phyloP scores from a whole-genome alignment of 1,140 invertebrate species.

The Zaprionus camerounensis region DNA sequence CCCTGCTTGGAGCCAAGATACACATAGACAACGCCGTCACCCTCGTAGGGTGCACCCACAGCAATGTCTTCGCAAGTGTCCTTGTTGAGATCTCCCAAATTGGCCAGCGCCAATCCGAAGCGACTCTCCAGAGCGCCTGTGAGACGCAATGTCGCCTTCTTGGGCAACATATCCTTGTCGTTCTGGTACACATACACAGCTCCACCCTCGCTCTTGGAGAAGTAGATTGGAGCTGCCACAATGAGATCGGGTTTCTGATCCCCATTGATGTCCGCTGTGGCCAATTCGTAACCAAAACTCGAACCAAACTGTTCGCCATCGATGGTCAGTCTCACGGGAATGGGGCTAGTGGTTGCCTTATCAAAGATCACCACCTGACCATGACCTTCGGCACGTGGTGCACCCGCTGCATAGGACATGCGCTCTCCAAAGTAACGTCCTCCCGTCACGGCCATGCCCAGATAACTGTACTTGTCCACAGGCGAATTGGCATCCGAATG shows the following conservation, averaged over 20 bases:
- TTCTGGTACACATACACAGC: slow-evolving; percentile 96
- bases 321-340: slow-evolving; percentile 88
- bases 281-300: slow-evolving; percentile 95
- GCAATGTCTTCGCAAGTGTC: slow-evolving; percentile 95
- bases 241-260: slow-evolving; percentile 95
- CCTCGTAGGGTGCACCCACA: slow-evolving; percentile 96
- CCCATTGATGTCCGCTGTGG: slow-evolving; percentile 93
- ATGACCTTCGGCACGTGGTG: slow-evolving; percentile 92
- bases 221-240: slow-evolving; percentile 96
- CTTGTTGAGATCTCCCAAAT: slow-evolving; percentile 95
- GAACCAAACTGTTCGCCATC: slow-evolving; percentile 94
- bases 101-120: slow-evolving; percentile 94
- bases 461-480: slow-evolving; percentile 95
- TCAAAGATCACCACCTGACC: slow-evolving; percentile 94
- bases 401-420: slow-evolving; percentile 92
- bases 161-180: slow-evolving; percentile 84
- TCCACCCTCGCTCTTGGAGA: slow-evolving; percentile 91
- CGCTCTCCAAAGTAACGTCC: slow-evolving; percentile 90
- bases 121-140: slow-evolving; percentile 91
- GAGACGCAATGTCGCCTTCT: slow-evolving; percentile 87
- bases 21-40: slow-evolving; percentile 93
- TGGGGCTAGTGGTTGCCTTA: slow-evolving; percentile 86
- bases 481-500: slow-evolving; percentile 88
- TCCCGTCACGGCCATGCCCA: slow-evolving; percentile 93
- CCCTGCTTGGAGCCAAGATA: slow-evolving; percentile 92